Evolutionary conservation across 2,113 vertebrate genomes (phyloP), one percentile per base, ranked within the genome.

Genomic region (Lycaon pictus): DNA sequence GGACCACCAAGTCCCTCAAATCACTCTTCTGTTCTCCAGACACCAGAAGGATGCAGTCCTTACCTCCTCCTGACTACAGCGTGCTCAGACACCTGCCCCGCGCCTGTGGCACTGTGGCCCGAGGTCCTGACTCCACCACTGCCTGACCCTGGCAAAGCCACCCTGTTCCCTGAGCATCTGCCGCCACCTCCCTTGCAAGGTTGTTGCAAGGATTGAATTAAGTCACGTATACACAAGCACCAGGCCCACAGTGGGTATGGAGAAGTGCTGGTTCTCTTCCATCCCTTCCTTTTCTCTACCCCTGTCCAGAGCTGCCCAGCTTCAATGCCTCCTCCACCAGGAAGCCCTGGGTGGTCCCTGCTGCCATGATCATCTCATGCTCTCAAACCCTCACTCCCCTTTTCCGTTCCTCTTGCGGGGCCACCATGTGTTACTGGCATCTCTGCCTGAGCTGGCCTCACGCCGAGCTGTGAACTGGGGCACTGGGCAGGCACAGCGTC

Each of bases 41-140:
- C 56, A 69, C 29, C 62, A 22, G 10, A 16, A n/a, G 53, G 48
- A 60, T 53, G 27, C 11, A 58, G 35, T 55, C 56, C 6, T 0
- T 6, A 53, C 12, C 13, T 74, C 37, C 60, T 48, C 58, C 37
- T 13, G 0, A 29, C 51, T 43, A 15, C 20, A 0, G 2, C 0
- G 1, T 4, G 22, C 16, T 60, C 23, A 22, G 3, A 17, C 29
- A 11, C 13, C 43, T 72, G 60, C 67, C 35, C 7, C 12, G 17
- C 1, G 2, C 43, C 32, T 27, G 55, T 29, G 15, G 58, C 6
- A 2, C 37, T 5, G 0, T 2, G 29, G 55, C 27, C 87, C 23
- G 9, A 58, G 43, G 11, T 74, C 58, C 43, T 13, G 60, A 56
- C 32, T 11, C 55, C 13, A 43, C 9, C 2, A n/a, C 22, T 0